phyloP scores from a whole-genome alignment of 2,888 invertebrate species.

The Latrodectus elegans region DNA sequence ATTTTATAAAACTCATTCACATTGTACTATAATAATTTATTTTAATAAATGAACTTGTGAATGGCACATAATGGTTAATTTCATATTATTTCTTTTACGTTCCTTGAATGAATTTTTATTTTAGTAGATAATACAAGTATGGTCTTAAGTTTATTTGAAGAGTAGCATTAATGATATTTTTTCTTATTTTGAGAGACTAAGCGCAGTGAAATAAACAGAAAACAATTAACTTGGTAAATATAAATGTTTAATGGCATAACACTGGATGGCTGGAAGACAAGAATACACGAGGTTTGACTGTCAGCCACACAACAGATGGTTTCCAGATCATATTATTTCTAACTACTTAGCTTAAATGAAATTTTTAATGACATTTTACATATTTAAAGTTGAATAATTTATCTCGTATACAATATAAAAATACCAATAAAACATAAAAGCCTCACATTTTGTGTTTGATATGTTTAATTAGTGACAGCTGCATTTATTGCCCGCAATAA shows the following conservation, averaged over 20 bases:
- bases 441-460: neutral
- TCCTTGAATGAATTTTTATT: too few relatives aligned
- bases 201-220: too few relatives aligned
- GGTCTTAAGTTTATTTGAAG: too few relatives aligned
- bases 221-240: neutral
- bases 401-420: neutral
- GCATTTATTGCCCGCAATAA: conserved; percentile 36
- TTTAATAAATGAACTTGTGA: too few relatives aligned
- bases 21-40: too few relatives aligned
- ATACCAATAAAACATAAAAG: neutral
- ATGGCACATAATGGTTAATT: too few relatives aligned
- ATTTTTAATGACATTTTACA: neutral
- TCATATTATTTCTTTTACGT: too few relatives aligned
- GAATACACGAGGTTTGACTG: neutral
- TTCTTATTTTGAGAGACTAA: too few relatives aligned
- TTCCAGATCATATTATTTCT: conserved; percentile 18
- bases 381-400: neutral
- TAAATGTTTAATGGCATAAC: conserved; percentile 32
- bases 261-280: conserved; percentile 25
- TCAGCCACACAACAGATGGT: conserved; percentile 23
- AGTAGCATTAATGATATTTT: too few relatives aligned
- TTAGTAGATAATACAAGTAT: too few relatives aligned
- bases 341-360: neutral
- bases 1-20: too few relatives aligned
- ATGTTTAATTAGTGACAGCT: conserved; percentile 8